Evolutionary conservation across 2,888 invertebrate genomes (phyloP), one percentile per base, ranked within the genome.

Genomic region (Lycaena phlaeas): DNA sequence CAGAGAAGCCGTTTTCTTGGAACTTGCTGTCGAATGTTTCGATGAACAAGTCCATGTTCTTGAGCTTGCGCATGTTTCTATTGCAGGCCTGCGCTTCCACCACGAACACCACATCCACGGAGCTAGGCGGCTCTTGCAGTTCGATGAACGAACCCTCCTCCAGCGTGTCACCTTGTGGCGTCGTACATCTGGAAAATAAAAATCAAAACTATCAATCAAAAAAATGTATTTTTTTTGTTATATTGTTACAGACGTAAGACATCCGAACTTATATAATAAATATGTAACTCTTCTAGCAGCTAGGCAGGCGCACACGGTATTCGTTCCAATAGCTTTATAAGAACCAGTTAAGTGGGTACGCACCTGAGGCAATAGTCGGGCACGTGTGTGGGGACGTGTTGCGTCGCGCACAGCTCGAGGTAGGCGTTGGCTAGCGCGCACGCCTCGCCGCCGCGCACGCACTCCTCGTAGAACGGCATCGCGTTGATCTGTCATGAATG

Each of bases 41-140:
- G 0, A 92, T 70, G 27, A 95, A 81, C 3, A 87, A 74, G 56
- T 91, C 91, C 38, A 94, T 87, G 53, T 90, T 93, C 56, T 89
- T 90, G 40, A 79, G 86, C 42, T 84, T 85, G 26, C 87, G 85
- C 1, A 94, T 67, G 51, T 91, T 88, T 48, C 84, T 84, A 75
- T 96, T 97, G 68, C 97, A 97, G 3, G 86, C 78, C 52, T 92
- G 92, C 1, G 95, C 94, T 61, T 97, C 96, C 1, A 97, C 87
- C 39, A 97, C 89, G 68, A 97, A 94, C 39, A 97, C 93, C 0
- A 96, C 86, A 71, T 97, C 97, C 2, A 92, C 91, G 3, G 93
- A 91, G 48, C 76, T 86, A 0, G 90, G 90, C 4, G 91, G 81
- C 25, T 86, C 87, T 31, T 87, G 78, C n/a, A 94, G 68, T 40